Evolutionary conservation across 2,797 vertebrate genomes (phyloP).

Genomic region (Nyctalus aviator): DNA sequence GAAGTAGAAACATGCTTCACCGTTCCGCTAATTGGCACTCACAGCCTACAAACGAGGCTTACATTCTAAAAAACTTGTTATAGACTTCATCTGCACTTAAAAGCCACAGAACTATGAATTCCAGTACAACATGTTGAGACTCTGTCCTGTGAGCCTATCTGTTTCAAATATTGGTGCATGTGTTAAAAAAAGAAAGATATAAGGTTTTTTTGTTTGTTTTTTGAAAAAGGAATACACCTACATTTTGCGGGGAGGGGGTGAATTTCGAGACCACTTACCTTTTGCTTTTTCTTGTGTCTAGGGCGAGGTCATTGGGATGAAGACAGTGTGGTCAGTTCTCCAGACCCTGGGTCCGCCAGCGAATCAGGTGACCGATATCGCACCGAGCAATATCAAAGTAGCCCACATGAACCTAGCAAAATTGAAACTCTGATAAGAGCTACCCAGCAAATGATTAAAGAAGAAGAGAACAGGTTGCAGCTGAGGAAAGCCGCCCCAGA

Average conservation of each 20-base stretch:
- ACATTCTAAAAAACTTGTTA: slow-evolving; percentile 30
- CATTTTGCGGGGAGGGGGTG: neutral
- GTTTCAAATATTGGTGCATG: slow-evolving; percentile 55
- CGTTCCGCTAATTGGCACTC: neutral
- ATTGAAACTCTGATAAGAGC: slow-evolving; percentile 96
- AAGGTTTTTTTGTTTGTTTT: neutral
- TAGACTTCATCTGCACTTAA: slow-evolving; percentile 20
- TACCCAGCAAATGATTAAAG: slow-evolving; percentile 99
- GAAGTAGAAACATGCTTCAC: neutral
- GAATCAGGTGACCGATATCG: slow-evolving; percentile 95
- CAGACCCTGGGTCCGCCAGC: slow-evolving; percentile 96
- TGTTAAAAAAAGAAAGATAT: slow-evolving; percentile 42
- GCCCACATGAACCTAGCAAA: slow-evolving; percentile 96
- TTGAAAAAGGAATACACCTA: slow-evolving; percentile 47
- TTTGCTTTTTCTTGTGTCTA: slow-evolving; percentile 84
- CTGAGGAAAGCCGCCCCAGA: slow-evolving; percentile 90
- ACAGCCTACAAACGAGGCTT: neutral
- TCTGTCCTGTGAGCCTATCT: neutral
- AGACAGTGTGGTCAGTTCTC: slow-evolving; percentile 96
- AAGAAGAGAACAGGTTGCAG: slow-evolving; percentile 94
- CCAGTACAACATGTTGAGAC: neutral
- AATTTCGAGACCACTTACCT: slow-evolving; percentile 53
- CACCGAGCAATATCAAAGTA: slow-evolving; percentile 91
- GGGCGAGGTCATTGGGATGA: slow-evolving; percentile 96
- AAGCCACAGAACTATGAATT: slow-evolving; percentile 30